Base-by-base conservation (phyloP, 2,888 invertebrate genomes). In the Phanerotoma sp. region DNA sequence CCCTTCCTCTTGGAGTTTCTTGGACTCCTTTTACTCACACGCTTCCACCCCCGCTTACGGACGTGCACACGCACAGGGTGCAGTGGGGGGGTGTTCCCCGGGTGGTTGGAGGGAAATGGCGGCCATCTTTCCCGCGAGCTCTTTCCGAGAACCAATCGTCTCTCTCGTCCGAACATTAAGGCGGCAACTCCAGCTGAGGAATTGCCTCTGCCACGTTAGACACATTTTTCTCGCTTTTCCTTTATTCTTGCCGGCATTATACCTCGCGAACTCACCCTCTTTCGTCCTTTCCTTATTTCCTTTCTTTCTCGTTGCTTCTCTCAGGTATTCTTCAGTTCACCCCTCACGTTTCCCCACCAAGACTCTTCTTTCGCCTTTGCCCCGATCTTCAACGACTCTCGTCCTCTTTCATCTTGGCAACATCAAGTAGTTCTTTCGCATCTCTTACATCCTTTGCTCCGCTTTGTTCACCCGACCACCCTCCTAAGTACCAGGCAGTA, bases 201-300 rank as follows among this genome's bases (percentile, higher is more conserved):
- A 77, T 77, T 77, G 75, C 76, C 69, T 66, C 70, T 73, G 72
- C 74, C 72, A 74, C 73, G 75, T 77, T 77, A 76, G 77, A 77
- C 75, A 75, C 77, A 77, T 77, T 76, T 77, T 77, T 77, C 77
- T 76, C 76, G 74, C 75, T 77, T 76, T 76, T 76, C 77, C 77
- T 75, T 76, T 74, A 75, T 75, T 76, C 74, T 72, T 67, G 68
- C 71, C 66, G 69, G 65, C 69, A 58, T 63, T 66, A n/a, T n/a
- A 67, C 69, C 63, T 62, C 44, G 57, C 57, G 54, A 51, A 50
- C 41, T 54, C 50, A 51, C 47, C 41, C 37, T 41, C 49, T 53
- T 32, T 47, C 37, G 52, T 56, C 60, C 55, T 54, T 54, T n/a
- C 38, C 30, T 45, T 33, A 42, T 55, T 52, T 60, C 56, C 47